A percentile compares a stretch with the other conserved stretches of the same genome.
Conservation (phyloP, 2,888 invertebrate genomes). For the Plagodis pulveraria region DNA sequence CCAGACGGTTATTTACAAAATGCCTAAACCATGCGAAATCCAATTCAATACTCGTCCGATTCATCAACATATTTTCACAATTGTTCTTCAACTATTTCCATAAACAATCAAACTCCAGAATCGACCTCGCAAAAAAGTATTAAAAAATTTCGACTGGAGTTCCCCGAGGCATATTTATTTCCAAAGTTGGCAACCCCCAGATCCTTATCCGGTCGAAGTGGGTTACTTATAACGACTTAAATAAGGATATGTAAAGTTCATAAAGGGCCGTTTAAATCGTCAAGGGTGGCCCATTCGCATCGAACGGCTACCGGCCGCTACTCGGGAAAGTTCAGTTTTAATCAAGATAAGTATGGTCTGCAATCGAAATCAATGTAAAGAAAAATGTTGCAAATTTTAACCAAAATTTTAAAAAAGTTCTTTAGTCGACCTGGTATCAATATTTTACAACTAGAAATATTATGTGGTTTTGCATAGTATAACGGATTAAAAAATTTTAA, state of each 20-base stretch:
- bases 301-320: slow-evolving; percentile 24
- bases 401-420: neutral
- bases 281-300: slow-evolving; percentile 28
- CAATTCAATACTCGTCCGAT: neutral
- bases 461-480: no score
- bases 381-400: neutral
- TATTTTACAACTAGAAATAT: no score
- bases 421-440: neutral
- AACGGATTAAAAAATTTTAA: no score
- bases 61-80: slow-evolving; percentile 1
- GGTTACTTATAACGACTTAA: slow-evolving; percentile 44
- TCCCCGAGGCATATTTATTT: slow-evolving; percentile 34
- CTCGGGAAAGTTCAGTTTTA: slow-evolving; percentile 47
- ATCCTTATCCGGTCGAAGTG: slow-evolving; percentile 36
- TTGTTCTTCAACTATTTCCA: slow-evolving; percentile 8
- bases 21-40: no score
- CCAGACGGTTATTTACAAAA: no score
- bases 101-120: slow-evolving; percentile 13
- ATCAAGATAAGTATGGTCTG: slow-evolving; percentile 44
- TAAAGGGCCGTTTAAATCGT: slow-evolving; percentile 41
- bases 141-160: slow-evolving; percentile 21
- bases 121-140: slow-evolving; percentile 21
- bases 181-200: slow-evolving; percentile 31
- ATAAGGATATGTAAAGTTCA: slow-evolving; percentile 45
- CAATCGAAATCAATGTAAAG: slow-evolving; percentile 6